phyloP scores from a whole-genome alignment of 2,113 vertebrate genomes.

The Variabilichromis moorii region DNA sequence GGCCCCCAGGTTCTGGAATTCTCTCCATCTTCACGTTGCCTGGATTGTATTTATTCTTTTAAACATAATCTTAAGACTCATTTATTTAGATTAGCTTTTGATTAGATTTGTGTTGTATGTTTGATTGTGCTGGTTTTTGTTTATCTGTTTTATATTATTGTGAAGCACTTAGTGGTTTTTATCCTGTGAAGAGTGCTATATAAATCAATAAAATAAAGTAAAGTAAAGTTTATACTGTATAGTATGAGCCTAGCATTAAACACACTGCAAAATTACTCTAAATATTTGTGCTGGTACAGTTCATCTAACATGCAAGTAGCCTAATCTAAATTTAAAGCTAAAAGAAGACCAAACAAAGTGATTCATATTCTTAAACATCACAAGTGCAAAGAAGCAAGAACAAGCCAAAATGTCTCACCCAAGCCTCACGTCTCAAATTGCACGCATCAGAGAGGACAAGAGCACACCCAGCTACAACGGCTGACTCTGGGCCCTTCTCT shows the following conservation, averaged over 20 bases:
- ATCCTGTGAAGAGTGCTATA: background rate
- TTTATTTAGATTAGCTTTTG: background rate
- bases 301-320: background rate
- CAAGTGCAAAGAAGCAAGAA: background rate
- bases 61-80: background rate
- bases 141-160: background rate
- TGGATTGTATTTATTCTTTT: background rate
- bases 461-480: background rate
- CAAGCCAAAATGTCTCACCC: background rate
- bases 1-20: background rate
- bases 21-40: background rate
- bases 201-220: background rate
- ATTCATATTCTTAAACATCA: background rate
- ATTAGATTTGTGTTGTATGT: background rate
- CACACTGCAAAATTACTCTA: fast-evolving
- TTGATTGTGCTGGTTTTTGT: background rate
- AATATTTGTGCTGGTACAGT: background rate
- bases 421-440: background rate
- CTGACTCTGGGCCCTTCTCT: background rate
- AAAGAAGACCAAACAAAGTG: background rate
- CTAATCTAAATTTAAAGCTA: fast-evolving
- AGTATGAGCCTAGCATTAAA: background rate
- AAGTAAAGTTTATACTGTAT: background rate
- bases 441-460: background rate
- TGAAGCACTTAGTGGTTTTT: background rate